Evolutionary conservation across 2,888 invertebrate genomes (phyloP).

Genomic region (Linyphia triangularis): DNA sequence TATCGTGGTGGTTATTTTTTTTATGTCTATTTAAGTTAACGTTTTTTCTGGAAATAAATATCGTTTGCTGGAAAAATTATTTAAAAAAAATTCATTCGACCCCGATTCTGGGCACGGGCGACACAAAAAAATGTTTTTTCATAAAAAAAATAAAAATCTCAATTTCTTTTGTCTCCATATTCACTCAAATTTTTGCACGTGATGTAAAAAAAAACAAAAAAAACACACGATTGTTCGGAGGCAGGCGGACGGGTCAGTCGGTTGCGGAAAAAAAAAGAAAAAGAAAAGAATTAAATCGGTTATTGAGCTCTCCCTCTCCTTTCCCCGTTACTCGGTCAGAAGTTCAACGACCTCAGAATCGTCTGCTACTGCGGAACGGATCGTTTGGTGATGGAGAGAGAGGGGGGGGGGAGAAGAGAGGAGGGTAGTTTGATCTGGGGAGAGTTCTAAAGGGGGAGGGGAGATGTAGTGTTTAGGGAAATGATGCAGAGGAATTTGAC

Average conservation of each 20-base stretch:
- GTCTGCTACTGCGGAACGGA: background rate
- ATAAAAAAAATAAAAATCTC: constrained; percentile 31
- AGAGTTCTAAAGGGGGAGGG: too few relatives aligned
- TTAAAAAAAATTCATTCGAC: background rate
- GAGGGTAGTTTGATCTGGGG: background rate
- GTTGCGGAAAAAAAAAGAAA: constrained; percentile 25
- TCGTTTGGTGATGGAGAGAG: constrained; percentile 9
- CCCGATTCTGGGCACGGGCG: constrained; percentile 5
- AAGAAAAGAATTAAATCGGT: constrained; percentile 53
- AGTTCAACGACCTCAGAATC: constrained; percentile 59
- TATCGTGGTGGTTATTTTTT: too few relatives aligned
- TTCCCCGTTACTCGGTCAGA: constrained; percentile 65
- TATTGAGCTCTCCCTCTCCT: constrained; percentile 32
- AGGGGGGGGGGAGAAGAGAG: background rate
- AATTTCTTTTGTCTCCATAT: constrained; percentile 40
- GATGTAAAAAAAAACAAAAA: too few relatives aligned
- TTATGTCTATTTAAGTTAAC: too few relatives aligned
- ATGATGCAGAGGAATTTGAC: constrained; percentile 17
- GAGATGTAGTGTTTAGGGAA: background rate
- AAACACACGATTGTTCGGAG: too few relatives aligned
- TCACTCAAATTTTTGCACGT: constrained; percentile 42
- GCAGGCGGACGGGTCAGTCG: background rate
- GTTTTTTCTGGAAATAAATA: too few relatives aligned
- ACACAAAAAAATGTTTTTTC: too few relatives aligned
- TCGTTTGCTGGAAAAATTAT: too few relatives aligned